These are phyloP conservation scores for Sisyra terminalis DNA, from an alignment of 2,888 invertebrate genomes.

Conservation along the genomic window DNA sequence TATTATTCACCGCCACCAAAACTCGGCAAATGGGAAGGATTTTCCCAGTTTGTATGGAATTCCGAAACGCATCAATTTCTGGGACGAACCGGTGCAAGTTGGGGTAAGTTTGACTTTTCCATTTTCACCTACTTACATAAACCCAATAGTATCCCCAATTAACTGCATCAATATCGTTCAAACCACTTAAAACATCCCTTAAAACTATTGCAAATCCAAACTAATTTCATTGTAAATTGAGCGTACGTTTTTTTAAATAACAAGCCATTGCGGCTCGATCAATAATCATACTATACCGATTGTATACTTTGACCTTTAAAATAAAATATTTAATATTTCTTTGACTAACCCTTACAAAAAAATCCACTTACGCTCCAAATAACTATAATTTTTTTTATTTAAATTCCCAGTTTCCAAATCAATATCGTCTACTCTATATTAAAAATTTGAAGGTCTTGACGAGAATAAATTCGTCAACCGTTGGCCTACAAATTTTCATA, in stretches of 20 bases:
- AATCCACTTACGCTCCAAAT: no score
- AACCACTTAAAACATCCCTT: not conserved
- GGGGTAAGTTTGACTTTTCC: constrained; percentile 61
- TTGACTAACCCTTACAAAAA: no score
- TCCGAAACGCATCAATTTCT: constrained; percentile 81
- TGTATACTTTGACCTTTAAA: no score
- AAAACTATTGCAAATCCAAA: not conserved
- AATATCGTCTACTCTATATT: no score
- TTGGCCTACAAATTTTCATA: no score
- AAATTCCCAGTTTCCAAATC: no score
- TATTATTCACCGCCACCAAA: constrained; percentile 67
- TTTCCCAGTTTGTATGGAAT: constrained; percentile 79
- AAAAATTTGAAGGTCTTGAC: no score
- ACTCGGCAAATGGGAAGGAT: constrained; percentile 71
- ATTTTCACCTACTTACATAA: not conserved
- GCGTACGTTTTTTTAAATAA: constrained; percentile 1
- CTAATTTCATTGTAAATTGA: not conserved
- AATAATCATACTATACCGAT: no score
- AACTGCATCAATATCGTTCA: not conserved
- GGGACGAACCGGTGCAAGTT: constrained; percentile 81
- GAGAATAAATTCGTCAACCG: no score
- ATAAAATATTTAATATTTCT: no score
- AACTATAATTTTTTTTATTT: no score
- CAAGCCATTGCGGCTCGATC: not conserved
- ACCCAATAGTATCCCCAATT: not conserved